phyloP scores from a whole-genome alignment of 2,113 vertebrate genomes.

The sheep (Ovis aries) region ARS-UI_Ramb_v3.0 NC_056055.1:77936501-77937000 shows the following conservation, averaged over 20 bases:
- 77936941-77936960: neutral
- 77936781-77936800: neutral
- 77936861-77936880: neutral
- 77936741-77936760: neutral
- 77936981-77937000: neutral
- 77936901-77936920: neutral
- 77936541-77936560: neutral
- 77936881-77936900: slow-evolving; percentile 43
- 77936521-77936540: neutral
- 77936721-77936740: neutral
- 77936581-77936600: neutral
- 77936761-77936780: neutral
- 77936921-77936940: slow-evolving; percentile 33
- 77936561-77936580: neutral
- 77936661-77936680: neutral
- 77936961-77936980: neutral
- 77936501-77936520: neutral
- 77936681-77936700: neutral
- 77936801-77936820: neutral
- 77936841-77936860: neutral
- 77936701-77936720: neutral
- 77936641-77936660: neutral
- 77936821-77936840: slow-evolving; percentile 3
- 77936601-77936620: neutral
- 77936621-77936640: neutral